A percentile compares a stretch with the other conserved stretches of the same genome.
phyloP scores from a whole-genome alignment of 2,888 invertebrate species.

The Pachliopta kotzebuea region DNA sequence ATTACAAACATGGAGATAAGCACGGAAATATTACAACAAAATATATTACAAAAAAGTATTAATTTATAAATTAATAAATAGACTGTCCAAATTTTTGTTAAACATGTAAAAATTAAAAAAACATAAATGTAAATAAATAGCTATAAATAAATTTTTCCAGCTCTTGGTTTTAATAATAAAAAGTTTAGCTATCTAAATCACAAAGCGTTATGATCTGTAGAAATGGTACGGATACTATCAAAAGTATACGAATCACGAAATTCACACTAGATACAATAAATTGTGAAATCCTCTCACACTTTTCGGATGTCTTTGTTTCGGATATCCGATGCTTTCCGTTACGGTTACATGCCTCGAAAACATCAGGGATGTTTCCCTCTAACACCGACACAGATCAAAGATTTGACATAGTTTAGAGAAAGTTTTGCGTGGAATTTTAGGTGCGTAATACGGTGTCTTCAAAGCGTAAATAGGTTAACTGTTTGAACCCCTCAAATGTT shows the following conservation, averaged over 20 bases:
- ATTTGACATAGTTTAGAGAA: constrained; percentile 18
- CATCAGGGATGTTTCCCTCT: constrained; percentile 4
- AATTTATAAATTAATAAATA: no score
- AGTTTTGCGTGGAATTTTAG: constrained; percentile 5
- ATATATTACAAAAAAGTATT: no score
- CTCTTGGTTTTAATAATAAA: no score
- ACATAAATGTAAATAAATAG: no score
- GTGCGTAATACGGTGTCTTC: neutral
- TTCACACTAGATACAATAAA: neutral
- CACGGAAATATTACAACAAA: no score
- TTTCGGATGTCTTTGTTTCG: neutral
- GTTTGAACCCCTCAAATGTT: no score
- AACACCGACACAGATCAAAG: constrained; percentile 21
- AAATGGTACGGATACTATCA: neutral
- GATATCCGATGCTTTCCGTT: neutral
- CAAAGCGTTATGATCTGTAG: no score
- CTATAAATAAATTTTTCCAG: no score
- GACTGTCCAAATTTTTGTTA: no score
- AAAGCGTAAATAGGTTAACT: neutral
- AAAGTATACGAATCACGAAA: neutral
- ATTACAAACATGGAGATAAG: no score
- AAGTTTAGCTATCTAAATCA: no score
- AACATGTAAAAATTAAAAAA: no score
- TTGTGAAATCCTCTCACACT: neutral
- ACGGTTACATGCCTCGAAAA: neutral